Base-by-base conservation (phyloP, 2,888 invertebrate genomes). In the Dusona sp. region DNA sequence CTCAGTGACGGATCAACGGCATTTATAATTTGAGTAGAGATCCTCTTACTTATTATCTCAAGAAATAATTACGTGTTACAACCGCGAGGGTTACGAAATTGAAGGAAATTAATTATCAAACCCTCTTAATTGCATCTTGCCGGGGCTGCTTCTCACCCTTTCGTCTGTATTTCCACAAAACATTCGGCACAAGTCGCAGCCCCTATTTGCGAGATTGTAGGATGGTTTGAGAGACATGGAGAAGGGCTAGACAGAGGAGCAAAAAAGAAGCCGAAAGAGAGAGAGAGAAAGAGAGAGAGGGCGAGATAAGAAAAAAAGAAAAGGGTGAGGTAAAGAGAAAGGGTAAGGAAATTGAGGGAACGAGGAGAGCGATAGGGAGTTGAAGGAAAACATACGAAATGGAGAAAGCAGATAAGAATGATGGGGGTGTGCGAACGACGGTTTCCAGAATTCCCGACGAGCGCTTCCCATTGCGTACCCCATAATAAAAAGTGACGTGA, bases 401-500 rank as follows among this genome's bases (percentile, higher is more conserved):
- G 65, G 29, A 68, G 36, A 57, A 22, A 54, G 38, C 45, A 61
- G 65, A 74, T 61, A 79, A 67, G 51, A 70, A 36, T 16, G 51
- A 36, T 67, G 33, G 79, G 54, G 25, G 74, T 78, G 61, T 65
- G 33, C 16, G 42, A 72, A 19, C 36, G 11, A 22, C 25, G 33
- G 25, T 33, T 36, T 33, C 33, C 38, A 78, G 70, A 57, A 81
- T 65, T 81, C 72, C 36, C 9, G 16, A 16, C 29, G 72, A 29
- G 54, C 68, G 77, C 33, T 45, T 72, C 75, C 65, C 67, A 61
- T 78, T 74, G 61, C 45, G 65, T 68, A n/a, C 68, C 51, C 51
- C 25, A 74, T 79, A 85, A 82, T 82, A 79, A 79, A 82, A 85
- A 25, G 78, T 68, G 79, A 68, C 73, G 33, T 13, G 22, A 16